Base-by-base conservation (phyloP, 2,797 vertebrate genomes). In the Lerista edwardsae region DNA sequence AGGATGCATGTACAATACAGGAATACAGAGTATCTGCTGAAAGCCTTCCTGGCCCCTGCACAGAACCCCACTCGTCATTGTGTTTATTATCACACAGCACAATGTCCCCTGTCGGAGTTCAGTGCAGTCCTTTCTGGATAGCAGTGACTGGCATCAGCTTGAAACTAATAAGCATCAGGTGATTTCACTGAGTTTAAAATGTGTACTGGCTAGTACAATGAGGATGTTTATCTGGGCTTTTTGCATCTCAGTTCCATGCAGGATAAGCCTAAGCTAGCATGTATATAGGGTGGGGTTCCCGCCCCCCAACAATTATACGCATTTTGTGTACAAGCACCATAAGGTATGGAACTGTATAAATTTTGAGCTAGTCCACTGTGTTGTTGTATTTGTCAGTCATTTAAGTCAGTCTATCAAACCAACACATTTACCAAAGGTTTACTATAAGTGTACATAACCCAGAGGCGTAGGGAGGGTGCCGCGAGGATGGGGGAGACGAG, bases 41-140 rank as follows among this genome's bases (percentile, higher is more conserved):
- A 47, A 59, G 71, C 81, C 80, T n/a, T n/a, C 83, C 51, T 55
- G 51, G 51, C 51, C 51, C 51, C 15, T 1, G 0, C 57, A 7
- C 0, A 69, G 59, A 71, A 79, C 80, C 67, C 65, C 67, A 41
- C 27, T 47, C 68, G 68, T 87, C 85, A 41, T 34, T 81, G 82
- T 41, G 57, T 83, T 79, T 78, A 75, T 82, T 82, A 88, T 59
- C 86, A 86, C 71, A 47, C 74, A 85, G 74, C 82, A 84, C 83
- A 69, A 41, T 1, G 0, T 31, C 55, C 36, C 79, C 31, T 59
- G 88, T 74, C 82, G 88, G 88, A 84, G 4, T 84, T 80, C 88
- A 47, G 78, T 17, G 6, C 67, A 84, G 88, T 78, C 68, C 84
- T 91, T 94, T 93, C 90, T 91, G 93, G 94, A 92, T 79, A 78